These are phyloP conservation scores for Lepeophtheirus salmonis DNA, from an alignment of 1,140 invertebrate genomes.

Conservation along the genomic window DNA sequence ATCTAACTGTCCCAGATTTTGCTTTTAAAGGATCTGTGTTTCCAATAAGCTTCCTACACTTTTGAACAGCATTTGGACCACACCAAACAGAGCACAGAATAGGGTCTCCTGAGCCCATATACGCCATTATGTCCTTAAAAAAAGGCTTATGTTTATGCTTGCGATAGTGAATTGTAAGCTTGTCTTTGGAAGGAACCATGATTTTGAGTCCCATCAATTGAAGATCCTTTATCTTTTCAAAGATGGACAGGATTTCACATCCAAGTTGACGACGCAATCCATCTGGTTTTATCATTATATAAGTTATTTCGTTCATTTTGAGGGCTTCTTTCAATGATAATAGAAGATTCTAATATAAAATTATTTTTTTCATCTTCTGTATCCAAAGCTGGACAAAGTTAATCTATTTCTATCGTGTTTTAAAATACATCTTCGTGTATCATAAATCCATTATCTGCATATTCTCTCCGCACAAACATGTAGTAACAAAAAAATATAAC, in stretches of 20 bases:
- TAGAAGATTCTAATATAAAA: too few species aligned
- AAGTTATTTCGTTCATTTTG: neutral
- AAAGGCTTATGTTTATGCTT: neutral
- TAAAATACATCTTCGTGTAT: too few species aligned
- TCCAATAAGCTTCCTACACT: neutral
- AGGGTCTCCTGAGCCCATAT: neutral
- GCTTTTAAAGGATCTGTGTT: neutral
- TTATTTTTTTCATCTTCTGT: too few species aligned
- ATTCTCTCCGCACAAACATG: too few species aligned
- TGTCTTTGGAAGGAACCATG: neutral
- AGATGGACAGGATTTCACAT: neutral
- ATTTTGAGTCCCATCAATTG: neutral
- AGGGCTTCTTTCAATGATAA: too few species aligned
- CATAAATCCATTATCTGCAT: too few species aligned
- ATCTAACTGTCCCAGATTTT: neutral
- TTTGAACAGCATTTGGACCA: neutral
- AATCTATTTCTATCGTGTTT: too few species aligned
- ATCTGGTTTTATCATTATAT: slow-evolving; percentile 1
- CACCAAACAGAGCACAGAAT: neutral
- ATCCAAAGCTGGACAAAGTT: too few species aligned
- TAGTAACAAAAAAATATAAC: too few species aligned
- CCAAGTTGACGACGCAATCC: neutral
- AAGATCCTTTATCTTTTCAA: neutral
- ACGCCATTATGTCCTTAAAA: neutral
- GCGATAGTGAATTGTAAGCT: neutral